Conservation (phyloP, 2,888 invertebrate genomes). For the Coecobrya sp. region DNA sequence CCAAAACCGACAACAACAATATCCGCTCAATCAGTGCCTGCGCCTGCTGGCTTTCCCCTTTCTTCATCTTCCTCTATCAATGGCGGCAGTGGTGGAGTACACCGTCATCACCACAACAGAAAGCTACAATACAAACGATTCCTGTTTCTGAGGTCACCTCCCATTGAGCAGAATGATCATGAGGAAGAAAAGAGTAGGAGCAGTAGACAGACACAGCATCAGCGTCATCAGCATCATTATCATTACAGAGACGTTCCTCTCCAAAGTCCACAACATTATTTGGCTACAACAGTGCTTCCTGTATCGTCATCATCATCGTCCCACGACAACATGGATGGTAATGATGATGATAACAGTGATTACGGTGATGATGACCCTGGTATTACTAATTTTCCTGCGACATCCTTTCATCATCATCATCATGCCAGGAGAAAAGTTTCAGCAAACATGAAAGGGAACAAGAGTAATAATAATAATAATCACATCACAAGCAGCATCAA, state of each 20-base stretch:
- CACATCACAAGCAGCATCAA: conserved; percentile 8
- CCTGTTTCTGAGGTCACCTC: conserved; percentile 39
- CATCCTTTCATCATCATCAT: conserved; percentile 55
- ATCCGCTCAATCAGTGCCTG: conserved; percentile 75
- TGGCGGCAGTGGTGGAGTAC: conserved; percentile 16
- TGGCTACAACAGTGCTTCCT: conserved; percentile 36
- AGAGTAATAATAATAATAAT: conserved; percentile 10
- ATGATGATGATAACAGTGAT: conserved; percentile 35
- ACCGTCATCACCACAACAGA: conserved; percentile 57
- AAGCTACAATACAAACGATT: not conserved
- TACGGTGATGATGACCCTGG: conserved; percentile 49
- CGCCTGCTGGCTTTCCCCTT: conserved; percentile 54
- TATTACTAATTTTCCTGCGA: conserved; percentile 44
- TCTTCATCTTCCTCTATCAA: conserved; percentile 9
- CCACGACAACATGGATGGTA: not conserved
- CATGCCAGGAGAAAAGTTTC: conserved; percentile 31
- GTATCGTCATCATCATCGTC: conserved; percentile 6
- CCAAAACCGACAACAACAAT: conserved; percentile 47
- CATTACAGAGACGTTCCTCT: conserved; percentile 52
- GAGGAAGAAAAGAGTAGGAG: not conserved
- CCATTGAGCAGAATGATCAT: conserved; percentile 41
- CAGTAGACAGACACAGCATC: conserved; percentile 60
- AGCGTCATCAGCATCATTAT: conserved; percentile 72
- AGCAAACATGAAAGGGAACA: conserved; percentile 58
- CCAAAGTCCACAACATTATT: conserved; percentile 31